phyloP scores from a whole-genome alignment of 2,113 vertebrate genomes.

The Megalops atlanticus region DNA sequence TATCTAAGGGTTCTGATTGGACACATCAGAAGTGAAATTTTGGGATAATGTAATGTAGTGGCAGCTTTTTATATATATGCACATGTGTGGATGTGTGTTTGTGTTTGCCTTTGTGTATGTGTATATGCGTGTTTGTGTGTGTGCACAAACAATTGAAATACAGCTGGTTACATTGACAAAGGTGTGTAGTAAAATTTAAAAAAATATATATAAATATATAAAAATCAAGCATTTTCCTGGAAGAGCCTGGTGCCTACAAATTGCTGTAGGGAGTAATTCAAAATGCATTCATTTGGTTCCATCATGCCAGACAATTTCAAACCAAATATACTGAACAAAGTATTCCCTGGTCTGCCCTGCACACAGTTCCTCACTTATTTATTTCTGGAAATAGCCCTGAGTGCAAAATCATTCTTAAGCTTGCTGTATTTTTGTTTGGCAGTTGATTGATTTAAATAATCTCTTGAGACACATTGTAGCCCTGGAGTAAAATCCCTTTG shows the following conservation, averaged over 20 bases:
- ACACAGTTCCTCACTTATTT: slow-evolving; percentile 17
- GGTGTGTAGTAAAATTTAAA: slow-evolving; percentile 18
- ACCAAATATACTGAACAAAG: slow-evolving; percentile 33
- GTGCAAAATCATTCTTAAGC: slow-evolving; percentile 34
- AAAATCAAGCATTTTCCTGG: slow-evolving; percentile 35
- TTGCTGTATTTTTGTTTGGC: slow-evolving; percentile 43
- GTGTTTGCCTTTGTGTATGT: too few species aligned
- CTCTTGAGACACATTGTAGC: slow-evolving; percentile 30
- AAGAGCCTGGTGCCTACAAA: slow-evolving; percentile 29
- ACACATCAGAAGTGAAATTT: slow-evolving; percentile 15
- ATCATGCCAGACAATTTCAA: slow-evolving; percentile 32
- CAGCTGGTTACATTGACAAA: slow-evolving; percentile 23
- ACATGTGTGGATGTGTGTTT: neutral
- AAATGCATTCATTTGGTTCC: slow-evolving; percentile 35
- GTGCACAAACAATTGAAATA: neutral
- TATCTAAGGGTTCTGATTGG: slow-evolving; percentile 29
- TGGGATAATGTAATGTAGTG: neutral
- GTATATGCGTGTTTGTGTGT: neutral
- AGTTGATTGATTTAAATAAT: slow-evolving; percentile 40
- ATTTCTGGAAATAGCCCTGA: slow-evolving; percentile 45
- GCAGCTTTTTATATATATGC: neutral
- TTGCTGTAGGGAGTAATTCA: slow-evolving; percentile 37
- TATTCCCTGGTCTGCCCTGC: slow-evolving; percentile 8
- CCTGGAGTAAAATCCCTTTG: slow-evolving; percentile 1
- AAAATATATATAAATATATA: too few species aligned